A percentile compares a stretch with the other conserved stretches of the same genome.
Evolutionary conservation across 2,113 vertebrate genomes (phyloP).

Genomic region (Cyprinus carpio): DNA sequence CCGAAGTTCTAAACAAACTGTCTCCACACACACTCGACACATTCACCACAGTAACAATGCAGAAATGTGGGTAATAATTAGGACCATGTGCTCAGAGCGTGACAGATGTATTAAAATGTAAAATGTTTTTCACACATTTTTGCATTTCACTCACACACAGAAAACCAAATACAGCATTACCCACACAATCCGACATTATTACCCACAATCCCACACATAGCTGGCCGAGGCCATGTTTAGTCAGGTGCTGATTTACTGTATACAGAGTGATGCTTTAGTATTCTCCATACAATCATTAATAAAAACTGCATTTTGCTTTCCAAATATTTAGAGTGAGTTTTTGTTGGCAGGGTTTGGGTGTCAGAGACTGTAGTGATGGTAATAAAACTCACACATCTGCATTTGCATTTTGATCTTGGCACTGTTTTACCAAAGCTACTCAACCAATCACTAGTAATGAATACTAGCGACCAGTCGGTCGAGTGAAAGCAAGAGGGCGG

Average conservation of each 20-base stretch:
- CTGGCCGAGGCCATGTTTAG: conserved; percentile 62
- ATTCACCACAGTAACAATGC: neutral
- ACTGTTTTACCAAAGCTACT: conserved; percentile 8
- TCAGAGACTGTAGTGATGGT: conserved; percentile 9
- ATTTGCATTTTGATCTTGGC: conserved; percentile 10
- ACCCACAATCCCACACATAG: conserved; percentile 9
- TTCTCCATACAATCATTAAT: conserved; percentile 33
- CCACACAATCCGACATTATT: conserved; percentile 11
- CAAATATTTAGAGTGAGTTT: conserved; percentile 52
- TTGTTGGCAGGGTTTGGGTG: conserved; percentile 29
- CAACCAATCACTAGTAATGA: no score
- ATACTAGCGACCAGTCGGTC: no score
- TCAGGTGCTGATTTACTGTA: conserved; percentile 65
- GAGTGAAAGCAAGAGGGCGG: no score
- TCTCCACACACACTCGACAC: neutral
- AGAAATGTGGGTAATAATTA: conserved; percentile 22
- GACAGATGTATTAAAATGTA: neutral
- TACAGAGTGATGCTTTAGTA: conserved; percentile 64
- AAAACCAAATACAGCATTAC: neutral
- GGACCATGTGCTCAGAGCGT: neutral
- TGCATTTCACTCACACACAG: neutral
- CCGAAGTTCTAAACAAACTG: conserved; percentile 13
- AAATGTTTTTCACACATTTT: conserved; percentile 30
- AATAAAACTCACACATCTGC: conserved; percentile 30
- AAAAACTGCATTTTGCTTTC: conserved; percentile 40